Percentiles rank a stretch among this genome's conserved stretches.
Conservation (phyloP, 2,888 invertebrate species). For the Apamea epomidion region DNA sequence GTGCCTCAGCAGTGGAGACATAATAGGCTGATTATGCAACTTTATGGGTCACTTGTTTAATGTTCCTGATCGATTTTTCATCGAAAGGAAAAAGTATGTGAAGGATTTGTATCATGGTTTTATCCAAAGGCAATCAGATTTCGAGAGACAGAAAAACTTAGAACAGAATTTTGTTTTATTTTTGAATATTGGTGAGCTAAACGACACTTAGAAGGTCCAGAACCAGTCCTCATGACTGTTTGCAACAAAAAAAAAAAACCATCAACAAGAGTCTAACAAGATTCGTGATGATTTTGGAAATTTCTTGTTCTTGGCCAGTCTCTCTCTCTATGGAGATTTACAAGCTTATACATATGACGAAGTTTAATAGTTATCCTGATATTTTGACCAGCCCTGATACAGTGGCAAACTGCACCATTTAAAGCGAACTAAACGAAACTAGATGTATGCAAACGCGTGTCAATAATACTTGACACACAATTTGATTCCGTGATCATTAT, state of each 20-base stretch:
- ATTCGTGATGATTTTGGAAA: background rate
- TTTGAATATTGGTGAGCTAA: background rate
- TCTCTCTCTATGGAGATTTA: background rate
- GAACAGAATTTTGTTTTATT: background rate
- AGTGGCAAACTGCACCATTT: background rate
- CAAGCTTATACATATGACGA: background rate
- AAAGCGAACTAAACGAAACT: slow-evolving; percentile 22
- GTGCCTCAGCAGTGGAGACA: background rate
- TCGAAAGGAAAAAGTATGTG: no score
- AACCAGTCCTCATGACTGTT: background rate
- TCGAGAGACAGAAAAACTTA: background rate
- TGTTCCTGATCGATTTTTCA: background rate
- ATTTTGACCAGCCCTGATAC: background rate
- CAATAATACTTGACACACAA: slow-evolving; percentile 32
- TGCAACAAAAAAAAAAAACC: background rate
- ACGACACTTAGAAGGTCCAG: background rate
- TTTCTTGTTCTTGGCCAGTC: background rate
- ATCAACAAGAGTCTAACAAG: no score
- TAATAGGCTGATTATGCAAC: background rate
- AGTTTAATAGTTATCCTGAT: background rate
- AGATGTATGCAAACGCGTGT: slow-evolving; percentile 23
- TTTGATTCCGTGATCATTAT: slow-evolving; percentile 45
- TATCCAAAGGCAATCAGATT: background rate
- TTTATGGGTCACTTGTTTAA: background rate
- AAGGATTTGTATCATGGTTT: background rate